These are phyloP conservation scores for Caranx melampygus DNA, from an alignment of 2,113 vertebrate genomes.

Conservation along the genomic window DNA sequence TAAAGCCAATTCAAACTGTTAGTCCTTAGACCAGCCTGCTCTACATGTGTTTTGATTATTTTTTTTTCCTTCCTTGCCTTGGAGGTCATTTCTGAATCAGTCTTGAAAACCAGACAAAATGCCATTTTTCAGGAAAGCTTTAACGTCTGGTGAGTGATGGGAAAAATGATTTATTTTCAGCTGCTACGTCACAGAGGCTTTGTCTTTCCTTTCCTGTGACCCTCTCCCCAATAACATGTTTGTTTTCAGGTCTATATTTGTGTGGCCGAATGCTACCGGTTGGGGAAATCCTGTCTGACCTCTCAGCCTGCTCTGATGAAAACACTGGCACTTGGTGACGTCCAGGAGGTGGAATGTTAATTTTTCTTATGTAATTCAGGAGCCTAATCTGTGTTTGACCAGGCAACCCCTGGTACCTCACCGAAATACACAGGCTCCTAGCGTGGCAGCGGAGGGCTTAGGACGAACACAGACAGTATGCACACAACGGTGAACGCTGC, in stretches of 20 bases:
- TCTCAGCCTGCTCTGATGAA: slow-evolving; percentile 53
- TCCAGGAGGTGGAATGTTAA: slow-evolving; percentile 47
- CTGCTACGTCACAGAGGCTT: slow-evolving; percentile 66
- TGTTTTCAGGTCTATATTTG: slow-evolving; percentile 73
- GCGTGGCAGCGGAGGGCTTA: slow-evolving; percentile 29
- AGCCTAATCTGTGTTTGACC: slow-evolving; percentile 66
- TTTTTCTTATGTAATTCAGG: slow-evolving; percentile 53
- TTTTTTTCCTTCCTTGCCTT: neutral
- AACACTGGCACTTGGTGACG: slow-evolving; percentile 65
- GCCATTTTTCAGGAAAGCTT: slow-evolving; percentile 55
- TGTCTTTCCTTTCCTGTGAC: slow-evolving; percentile 73
- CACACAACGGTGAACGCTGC: slow-evolving; percentile 44
- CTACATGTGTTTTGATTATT: slow-evolving; percentile 4
- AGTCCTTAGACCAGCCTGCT: neutral
- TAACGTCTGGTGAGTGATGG: slow-evolving; percentile 57
- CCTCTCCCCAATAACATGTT: slow-evolving; percentile 72
- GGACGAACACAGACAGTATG: slow-evolving; percentile 12
- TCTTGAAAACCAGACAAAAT: slow-evolving; percentile 54
- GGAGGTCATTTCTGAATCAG: slow-evolving; percentile 17
- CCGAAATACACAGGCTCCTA: slow-evolving; percentile 1
- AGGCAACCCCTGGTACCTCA: slow-evolving; percentile 10
- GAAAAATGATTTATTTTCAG: slow-evolving; percentile 68
- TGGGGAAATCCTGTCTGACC: slow-evolving; percentile 79
- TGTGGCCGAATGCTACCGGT: slow-evolving; percentile 59
- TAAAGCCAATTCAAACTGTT: neutral